Evolutionary conservation across 2,888 invertebrate genomes (phyloP).

Genomic region (Altica lythri): DNA sequence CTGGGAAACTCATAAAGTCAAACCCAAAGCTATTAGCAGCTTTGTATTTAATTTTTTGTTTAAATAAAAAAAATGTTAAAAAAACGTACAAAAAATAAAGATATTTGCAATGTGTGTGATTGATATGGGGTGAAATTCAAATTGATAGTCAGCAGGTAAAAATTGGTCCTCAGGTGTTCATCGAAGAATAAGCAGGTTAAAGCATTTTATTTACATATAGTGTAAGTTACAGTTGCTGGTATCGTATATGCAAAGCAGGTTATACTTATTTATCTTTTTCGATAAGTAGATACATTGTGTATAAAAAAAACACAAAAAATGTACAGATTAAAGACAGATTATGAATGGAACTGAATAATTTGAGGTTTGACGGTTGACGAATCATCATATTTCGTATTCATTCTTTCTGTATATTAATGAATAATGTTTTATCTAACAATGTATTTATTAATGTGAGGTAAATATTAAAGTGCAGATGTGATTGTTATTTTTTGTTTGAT

Average conservation of each 20-base stretch:
- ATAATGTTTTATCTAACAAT: too few species aligned
- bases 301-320: slow-evolving; percentile 11
- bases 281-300: slow-evolving; percentile 14
- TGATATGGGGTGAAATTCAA: slow-evolving; percentile 31
- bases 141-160: slow-evolving; percentile 32
- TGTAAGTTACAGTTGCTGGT: slow-evolving; percentile 27
- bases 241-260: slow-evolving; percentile 34
- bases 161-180: slow-evolving; percentile 34
- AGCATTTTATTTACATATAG: slow-evolving; percentile 28
- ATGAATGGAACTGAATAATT: slow-evolving; percentile 29
- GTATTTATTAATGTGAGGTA: slow-evolving; percentile 17
- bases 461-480: slow-evolving; percentile 24
- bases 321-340: slow-evolving; percentile 19
- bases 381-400: slow-evolving; percentile 16
- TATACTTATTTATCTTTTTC: slow-evolving; percentile 26
- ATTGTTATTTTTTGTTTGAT: slow-evolving; percentile 11
- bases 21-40: slow-evolving; percentile 10
- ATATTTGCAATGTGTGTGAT: slow-evolving; percentile 25
- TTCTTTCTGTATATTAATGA: slow-evolving; percentile 18
- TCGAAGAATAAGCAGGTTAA: slow-evolving; percentile 29
- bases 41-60: slow-evolving; percentile 1
- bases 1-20: slow-evolving; percentile 18
- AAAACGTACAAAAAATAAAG: slow-evolving; percentile 26
- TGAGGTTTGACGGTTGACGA: slow-evolving; percentile 34
- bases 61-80: slow-evolving; percentile 20